These are phyloP conservation scores for Ophioderma brevispina DNA, from an alignment of 35 echinoderm and acorn worm genomes.

Conservation along the genomic window DNA sequence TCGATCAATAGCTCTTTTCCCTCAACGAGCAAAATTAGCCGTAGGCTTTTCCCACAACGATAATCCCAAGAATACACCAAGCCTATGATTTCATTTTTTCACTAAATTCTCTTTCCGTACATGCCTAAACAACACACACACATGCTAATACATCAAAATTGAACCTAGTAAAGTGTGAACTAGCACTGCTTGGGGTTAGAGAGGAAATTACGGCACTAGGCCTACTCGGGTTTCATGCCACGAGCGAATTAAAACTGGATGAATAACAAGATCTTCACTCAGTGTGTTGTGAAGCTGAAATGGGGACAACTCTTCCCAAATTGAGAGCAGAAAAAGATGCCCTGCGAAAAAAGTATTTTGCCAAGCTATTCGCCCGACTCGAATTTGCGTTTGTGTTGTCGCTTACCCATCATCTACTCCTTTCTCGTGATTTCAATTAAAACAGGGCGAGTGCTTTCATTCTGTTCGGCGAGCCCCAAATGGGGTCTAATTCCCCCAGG, in stretches of 20 bases:
- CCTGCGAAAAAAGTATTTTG: too few relatives aligned
- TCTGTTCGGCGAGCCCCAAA: too few relatives aligned
- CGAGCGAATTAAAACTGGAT: not conserved
- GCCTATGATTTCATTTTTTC: not conserved
- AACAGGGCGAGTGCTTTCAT: too few relatives aligned
- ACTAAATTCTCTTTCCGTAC: not conserved
- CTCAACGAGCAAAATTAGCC: not conserved
- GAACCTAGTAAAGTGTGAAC: not conserved
- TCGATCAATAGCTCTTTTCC: not conserved
- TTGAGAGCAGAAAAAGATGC: not conserved
- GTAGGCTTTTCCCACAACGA: not conserved
- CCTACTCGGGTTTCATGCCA: not conserved
- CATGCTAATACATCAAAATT: not conserved
- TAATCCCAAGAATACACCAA: not conserved
- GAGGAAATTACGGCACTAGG: not conserved
- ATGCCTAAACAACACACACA: not conserved
- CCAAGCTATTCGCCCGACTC: too few relatives aligned
- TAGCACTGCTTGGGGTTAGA: not conserved
- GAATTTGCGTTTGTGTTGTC: too few relatives aligned
- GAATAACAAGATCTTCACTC: not conserved
- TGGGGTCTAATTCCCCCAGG: too few relatives aligned
- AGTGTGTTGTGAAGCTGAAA: not conserved
- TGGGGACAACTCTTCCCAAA: not conserved
- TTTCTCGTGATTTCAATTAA: too few relatives aligned
- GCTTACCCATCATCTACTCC: too few relatives aligned